Conservation (phyloP, 2,113 vertebrate species). For the Tragelaphus buxtoni region DNA sequence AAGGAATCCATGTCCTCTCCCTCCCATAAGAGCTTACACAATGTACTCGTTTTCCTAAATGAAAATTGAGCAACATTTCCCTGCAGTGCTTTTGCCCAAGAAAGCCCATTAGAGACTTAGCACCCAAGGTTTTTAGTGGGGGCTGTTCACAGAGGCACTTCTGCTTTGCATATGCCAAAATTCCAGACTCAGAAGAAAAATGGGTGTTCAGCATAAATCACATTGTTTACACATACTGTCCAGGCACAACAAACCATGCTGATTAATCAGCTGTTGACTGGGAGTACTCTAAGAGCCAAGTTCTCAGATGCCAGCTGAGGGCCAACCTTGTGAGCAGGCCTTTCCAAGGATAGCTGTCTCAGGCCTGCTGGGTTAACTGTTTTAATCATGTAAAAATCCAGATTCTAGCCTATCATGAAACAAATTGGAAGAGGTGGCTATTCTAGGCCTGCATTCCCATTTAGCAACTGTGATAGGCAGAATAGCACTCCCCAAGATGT, state of each 20-base stretch:
- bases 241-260: background rate
- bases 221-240: background rate
- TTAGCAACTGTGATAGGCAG: background rate
- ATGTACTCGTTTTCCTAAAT: background rate
- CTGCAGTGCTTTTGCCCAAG: background rate
- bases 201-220: background rate
- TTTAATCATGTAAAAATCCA: background rate
- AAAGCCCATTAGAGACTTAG: background rate
- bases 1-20: background rate
- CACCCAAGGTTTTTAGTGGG: background rate
- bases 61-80: background rate
- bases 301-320: background rate
- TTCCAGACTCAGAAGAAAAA: constrained; percentile 1
- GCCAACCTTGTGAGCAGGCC: background rate
- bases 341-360: background rate
- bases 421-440: background rate
- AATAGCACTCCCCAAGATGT: background rate
- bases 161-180: background rate
- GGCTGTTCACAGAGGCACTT: background rate
- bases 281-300: background rate
- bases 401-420: background rate
- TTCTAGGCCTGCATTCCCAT: background rate
- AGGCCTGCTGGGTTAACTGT: background rate
- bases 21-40: background rate
- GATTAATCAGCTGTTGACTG: background rate